Evolutionary conservation across 2,797 vertebrate genomes (phyloP).

Genomic region (Zonotrichia albicollis): DNA sequence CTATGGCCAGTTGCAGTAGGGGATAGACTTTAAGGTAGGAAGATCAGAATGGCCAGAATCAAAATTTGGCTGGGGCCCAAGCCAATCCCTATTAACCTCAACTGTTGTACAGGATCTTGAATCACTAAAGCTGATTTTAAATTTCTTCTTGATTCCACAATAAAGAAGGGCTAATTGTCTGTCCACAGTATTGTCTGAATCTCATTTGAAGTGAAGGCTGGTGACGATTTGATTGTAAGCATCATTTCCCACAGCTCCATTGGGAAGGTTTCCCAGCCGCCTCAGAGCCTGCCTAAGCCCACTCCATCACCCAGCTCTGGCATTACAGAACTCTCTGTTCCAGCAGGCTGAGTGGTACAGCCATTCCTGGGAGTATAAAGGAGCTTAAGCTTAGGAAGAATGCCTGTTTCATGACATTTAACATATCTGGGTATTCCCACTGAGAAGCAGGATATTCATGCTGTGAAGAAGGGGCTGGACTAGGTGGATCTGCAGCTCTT

Average conservation of each 20-base stretch:
- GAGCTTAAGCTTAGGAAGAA: slow-evolving; percentile 45
- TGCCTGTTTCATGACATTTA: slow-evolving; percentile 47
- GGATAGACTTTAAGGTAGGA: background rate
- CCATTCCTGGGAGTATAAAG: slow-evolving; percentile 3
- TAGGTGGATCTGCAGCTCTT: slow-evolving; percentile 14
- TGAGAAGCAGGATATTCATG: slow-evolving; percentile 57
- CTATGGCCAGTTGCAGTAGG: background rate
- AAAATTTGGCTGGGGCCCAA: background rate
- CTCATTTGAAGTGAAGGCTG: background rate
- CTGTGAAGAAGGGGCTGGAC: slow-evolving; percentile 51
- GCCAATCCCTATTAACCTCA: background rate
- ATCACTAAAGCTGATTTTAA: background rate
- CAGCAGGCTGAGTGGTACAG: background rate
- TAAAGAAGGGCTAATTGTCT: background rate
- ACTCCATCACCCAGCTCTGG: slow-evolving; percentile 46
- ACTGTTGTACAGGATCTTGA: background rate
- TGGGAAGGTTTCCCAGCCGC: slow-evolving; percentile 7
- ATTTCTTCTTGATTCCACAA: background rate
- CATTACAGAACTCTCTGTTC: background rate
- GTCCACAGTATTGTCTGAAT: background rate
- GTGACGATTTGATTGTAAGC: background rate
- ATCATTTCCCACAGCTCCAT: background rate
- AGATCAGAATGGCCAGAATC: background rate
- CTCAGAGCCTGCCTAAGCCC: slow-evolving; percentile 27
- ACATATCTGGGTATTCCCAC: slow-evolving; percentile 47